Base-by-base conservation (phyloP, 2,797 vertebrate genomes). In the Manis javanica region DNA sequence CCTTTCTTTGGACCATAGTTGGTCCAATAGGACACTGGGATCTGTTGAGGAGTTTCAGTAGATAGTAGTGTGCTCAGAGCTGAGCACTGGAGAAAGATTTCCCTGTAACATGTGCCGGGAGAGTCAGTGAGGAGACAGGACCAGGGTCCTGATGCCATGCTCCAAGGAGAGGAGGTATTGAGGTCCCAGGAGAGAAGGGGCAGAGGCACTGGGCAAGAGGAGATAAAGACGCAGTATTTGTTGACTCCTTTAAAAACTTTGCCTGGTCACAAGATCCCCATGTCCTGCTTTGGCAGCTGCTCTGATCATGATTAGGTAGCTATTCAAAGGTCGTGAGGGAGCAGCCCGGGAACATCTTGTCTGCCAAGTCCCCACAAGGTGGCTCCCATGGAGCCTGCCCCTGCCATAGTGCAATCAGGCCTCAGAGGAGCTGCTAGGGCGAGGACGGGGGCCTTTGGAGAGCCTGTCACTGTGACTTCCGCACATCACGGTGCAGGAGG, bases 201-300 rank as follows among this genome's bases (percentile, higher is more conserved):
- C 81, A 18, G 69, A 71, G 75, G 46, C 53, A 34, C 63, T 59
- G 19, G 31, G 64, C 12, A 59, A 42, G 66, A 91, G 26, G 21
- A 71, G 34, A 12, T 37, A 46, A 46, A 46, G 46, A 46, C 10
- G 46, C 46, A 59, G 57, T 77, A 11, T 74, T 7, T 61, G 6
- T 39, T 15, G 42, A 42, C 15, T 26, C n/a, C 26, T 90, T 79
- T 82, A 34, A 88, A 91, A 85, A 74, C 31, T 71, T 79, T 21
- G 37, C 81, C 88, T 75, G 4, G 18, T 39, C 55, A 72, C 39
- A 87, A 46, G n/a, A 66, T 15, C n/a, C 13, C 4, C 26, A 71
- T 66, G 31, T 46, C 39, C 69, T 37, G 16, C 79, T 39, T 77
- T 6, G 83, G 69, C 57, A 87, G 23, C 37, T 87, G n/a, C 63